phyloP scores from a whole-genome alignment of 2,888 invertebrate genomes.

The Yponomeuta sedellus region DNA sequence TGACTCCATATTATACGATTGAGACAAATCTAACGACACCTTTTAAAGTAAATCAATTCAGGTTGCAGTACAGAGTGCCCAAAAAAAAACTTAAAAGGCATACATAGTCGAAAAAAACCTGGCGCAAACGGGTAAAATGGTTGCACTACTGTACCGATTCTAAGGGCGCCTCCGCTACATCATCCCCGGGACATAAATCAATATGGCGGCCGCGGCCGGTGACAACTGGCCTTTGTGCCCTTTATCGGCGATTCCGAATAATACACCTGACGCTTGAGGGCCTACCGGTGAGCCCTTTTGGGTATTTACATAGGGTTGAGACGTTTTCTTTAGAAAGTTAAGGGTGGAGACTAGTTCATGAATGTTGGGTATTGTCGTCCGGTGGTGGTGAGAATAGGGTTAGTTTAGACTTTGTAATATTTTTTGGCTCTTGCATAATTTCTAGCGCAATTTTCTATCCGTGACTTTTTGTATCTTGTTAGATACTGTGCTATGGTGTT shows the following conservation, averaged over 20 bases:
- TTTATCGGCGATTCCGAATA: slow-evolving; percentile 41
- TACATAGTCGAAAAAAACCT: no score
- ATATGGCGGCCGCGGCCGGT: slow-evolving; percentile 31
- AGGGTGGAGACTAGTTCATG: not conserved
- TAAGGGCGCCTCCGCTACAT: slow-evolving; percentile 44
- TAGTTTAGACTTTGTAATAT: not conserved
- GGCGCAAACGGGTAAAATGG: not conserved
- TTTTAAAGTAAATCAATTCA: no score
- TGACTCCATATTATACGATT: no score
- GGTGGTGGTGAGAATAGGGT: not conserved
- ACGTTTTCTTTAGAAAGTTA: not conserved
- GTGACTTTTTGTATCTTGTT: no score
- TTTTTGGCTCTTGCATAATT: not conserved
- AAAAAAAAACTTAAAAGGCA: no score
- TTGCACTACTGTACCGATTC: slow-evolving; percentile 46
- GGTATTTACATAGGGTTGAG: slow-evolving; percentile 2
- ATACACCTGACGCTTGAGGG: slow-evolving; percentile 17
- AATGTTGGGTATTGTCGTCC: not conserved
- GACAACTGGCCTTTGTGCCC: slow-evolving; percentile 44
- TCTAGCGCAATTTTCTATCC: not conserved
- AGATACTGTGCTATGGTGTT: no score
- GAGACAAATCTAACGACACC: no score
- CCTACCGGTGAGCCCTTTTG: not conserved
- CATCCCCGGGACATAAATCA: slow-evolving; percentile 62
- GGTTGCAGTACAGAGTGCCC: no score